Evolutionary conservation across 1,140 invertebrate genomes (phyloP), one percentile per base, ranked within the genome.

Genomic region (Homalodisca vitripennis): DNA sequence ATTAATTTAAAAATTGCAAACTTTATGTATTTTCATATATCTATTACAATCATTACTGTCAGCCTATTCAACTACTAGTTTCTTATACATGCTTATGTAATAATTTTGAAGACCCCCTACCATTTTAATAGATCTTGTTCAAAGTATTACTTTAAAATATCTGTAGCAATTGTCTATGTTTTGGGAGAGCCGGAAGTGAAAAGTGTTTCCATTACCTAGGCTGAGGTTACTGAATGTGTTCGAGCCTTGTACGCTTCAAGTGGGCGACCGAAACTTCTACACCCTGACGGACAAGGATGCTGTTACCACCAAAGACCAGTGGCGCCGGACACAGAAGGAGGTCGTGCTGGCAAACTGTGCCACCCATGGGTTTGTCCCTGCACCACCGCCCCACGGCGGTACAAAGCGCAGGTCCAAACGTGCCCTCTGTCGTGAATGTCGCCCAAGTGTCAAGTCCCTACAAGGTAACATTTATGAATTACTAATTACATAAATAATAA

Each of bases 241-340:
- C 76, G 90, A 93, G 74, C 89, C 92, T 41, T 94, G 92, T 77
- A 92, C 91, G 53, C 83, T 93, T 53, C 93, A 95, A 83, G 88
- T 96, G 41, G 93, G 92, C 53, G 93, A 96, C 81, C 84, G 91
- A 70, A 91, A 89, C 75, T 86, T 84, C 74, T 90, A 90, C 78
- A 80, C 81, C 0, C 81, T 89, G 30, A 85, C 84, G 76, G 83
- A 84, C 10, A 77, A 78, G 32, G 88, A 90, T 71, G 78, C 80
- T 34, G 77, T 87, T 12, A 80, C 86, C 48, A 83, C 82, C 0
- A 78, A 84, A 32, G 83, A 85, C 65, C 82, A 86, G 62, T 88
- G 87, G 86, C 78, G 80, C 30, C 70, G 55, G 26, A 34, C 67
- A 41, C 73, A 73, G 60, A 73, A 73, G 34, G 65, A 68, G 13